Percentiles rank a stretch among this genome's conserved stretches.
Conservation (phyloP, 2,113 vertebrate species). For the Hippocampus zosterae region DNA sequence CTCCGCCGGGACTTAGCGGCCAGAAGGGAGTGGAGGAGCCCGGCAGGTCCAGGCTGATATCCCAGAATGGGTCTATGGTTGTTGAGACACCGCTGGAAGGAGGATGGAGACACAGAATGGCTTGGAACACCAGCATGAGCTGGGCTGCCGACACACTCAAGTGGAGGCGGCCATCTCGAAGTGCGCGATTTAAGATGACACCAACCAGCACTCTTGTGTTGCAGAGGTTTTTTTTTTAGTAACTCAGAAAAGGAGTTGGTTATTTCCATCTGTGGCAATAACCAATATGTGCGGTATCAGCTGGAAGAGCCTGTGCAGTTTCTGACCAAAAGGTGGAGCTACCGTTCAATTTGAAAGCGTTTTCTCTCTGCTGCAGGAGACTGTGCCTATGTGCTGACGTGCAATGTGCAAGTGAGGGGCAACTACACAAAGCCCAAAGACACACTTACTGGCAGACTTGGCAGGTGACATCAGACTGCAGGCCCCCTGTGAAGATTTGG, state of each 20-base stretch:
- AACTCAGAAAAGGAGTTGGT: too few relatives aligned
- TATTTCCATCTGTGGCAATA: too few relatives aligned
- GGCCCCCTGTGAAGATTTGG: constrained; percentile 95
- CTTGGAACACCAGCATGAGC: too few relatives aligned
- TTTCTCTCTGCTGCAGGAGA: not conserved
- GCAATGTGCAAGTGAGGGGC: constrained; percentile 36
- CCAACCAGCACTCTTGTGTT: too few relatives aligned
- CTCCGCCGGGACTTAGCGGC: constrained; percentile 92
- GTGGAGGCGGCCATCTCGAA: too few relatives aligned
- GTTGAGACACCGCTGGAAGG: constrained; percentile 88
- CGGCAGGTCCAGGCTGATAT: constrained; percentile 96
- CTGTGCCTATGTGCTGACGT: not conserved
- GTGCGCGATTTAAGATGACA: too few relatives aligned
- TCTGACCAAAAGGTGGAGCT: constrained; percentile 47
- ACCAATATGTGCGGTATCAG: too few relatives aligned
- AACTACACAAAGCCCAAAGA: constrained; percentile 32
- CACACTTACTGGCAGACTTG: constrained; percentile 93
- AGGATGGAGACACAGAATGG: not conserved
- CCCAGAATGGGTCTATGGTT: constrained; percentile 98
- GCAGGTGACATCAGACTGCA: constrained; percentile 96
- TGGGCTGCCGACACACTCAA: too few relatives aligned
- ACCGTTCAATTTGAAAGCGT: constrained; percentile 8
- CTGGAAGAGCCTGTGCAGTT: too few relatives aligned
- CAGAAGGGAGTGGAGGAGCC: constrained; percentile 97
- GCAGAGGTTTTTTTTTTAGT: too few relatives aligned